These are phyloP conservation scores for Aptenodytes patagonicus DNA, from an alignment of 2,113 vertebrate species.

Conservation along the genomic window DNA sequence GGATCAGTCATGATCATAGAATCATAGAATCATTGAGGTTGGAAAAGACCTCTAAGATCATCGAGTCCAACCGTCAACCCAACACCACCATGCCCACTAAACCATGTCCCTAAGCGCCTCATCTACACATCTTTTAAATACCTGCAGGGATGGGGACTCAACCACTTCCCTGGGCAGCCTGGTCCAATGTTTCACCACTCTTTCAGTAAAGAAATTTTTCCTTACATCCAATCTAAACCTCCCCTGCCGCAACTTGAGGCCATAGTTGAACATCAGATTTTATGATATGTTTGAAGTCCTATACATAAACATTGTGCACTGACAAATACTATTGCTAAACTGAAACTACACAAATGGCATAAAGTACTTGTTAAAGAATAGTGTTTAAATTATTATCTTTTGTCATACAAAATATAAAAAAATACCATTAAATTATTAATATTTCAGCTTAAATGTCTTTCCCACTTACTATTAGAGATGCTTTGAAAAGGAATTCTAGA, in stretches of 20 bases:
- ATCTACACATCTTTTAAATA: too few relatives aligned
- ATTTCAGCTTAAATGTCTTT: background rate
- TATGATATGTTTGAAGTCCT: background rate
- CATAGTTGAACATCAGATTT: background rate
- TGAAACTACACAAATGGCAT: background rate
- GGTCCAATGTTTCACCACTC: too few relatives aligned
- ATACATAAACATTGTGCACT: background rate
- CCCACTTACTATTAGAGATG: background rate
- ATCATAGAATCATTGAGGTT: too few relatives aligned
- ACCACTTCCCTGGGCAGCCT: too few relatives aligned
- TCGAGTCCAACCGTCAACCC: too few relatives aligned
- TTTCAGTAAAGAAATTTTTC: too few relatives aligned
- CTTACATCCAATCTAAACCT: too few relatives aligned
- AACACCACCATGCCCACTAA: too few relatives aligned
- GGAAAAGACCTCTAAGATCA: too few relatives aligned
- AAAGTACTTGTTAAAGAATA: background rate
- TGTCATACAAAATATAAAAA: background rate
- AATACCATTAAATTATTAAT: background rate
- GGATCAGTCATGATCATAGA: background rate
- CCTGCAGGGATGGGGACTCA: too few relatives aligned
- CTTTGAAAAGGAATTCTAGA: background rate
- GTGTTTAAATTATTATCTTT: background rate
- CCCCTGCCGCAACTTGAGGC: too few relatives aligned
- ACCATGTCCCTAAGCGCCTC: too few relatives aligned
- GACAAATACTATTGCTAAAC: background rate